Evolutionary conservation across 1,140 invertebrate species (phyloP).

Genomic region (Drusus annulatus): DNA sequence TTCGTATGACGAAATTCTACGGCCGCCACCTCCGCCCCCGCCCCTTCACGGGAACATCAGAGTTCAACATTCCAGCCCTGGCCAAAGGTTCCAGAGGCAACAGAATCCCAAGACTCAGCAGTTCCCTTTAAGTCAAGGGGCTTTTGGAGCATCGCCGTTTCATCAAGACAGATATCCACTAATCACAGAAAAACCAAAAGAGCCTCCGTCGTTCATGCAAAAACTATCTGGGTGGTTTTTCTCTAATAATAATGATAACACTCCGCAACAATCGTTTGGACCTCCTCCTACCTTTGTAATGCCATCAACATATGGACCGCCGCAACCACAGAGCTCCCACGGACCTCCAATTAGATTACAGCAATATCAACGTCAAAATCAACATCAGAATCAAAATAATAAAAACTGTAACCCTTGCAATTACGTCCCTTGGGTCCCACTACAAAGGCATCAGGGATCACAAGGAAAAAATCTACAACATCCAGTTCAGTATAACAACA

Average conservation of each 20-base stretch:
- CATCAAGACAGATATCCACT: constrained; percentile 47
- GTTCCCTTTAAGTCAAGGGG: constrained; percentile 24
- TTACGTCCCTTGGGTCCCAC: constrained; percentile 83
- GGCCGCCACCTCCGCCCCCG: constrained; percentile 56
- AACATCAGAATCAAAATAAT: constrained; percentile 59
- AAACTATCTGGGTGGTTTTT: constrained; percentile 70
- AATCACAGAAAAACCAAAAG: constrained; percentile 39
- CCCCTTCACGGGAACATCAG: constrained; percentile 6
- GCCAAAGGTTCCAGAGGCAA: constrained; percentile 51
- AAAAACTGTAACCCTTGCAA: constrained; percentile 82
- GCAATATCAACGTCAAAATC: background rate
- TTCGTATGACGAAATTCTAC: constrained; percentile 54
- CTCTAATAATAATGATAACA: constrained; percentile 18
- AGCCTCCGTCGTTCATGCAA: constrained; percentile 66
- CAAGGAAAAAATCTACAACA: constrained; percentile 61
- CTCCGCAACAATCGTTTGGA: constrained; percentile 11
- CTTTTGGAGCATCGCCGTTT: constrained; percentile 32
- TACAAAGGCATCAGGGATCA: constrained; percentile 71
- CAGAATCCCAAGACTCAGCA: constrained; percentile 35
- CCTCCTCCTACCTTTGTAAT: background rate
- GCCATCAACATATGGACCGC: constrained; percentile 22
- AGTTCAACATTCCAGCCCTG: constrained; percentile 1
- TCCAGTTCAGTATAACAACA: constrained; percentile 53
- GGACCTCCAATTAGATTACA: constrained; percentile 42
- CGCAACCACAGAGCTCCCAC: constrained; percentile 15